Base-by-base conservation (phyloP, 37 sponge, comb jelly and placozoan species). In the Beroe forskalii region DNA sequence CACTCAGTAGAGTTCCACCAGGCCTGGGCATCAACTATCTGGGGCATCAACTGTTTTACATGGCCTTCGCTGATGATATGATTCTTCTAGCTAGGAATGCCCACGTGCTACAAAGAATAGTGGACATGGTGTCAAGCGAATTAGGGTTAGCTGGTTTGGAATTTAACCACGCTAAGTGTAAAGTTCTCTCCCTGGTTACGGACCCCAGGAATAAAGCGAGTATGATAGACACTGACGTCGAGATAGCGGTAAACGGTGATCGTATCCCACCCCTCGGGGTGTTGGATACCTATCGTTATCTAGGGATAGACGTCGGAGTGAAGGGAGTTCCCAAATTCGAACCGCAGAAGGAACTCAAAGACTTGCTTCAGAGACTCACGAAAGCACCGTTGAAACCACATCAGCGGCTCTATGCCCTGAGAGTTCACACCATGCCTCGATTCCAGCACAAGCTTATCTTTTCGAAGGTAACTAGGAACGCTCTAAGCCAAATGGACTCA, bases 331-430 rank as follows among this genome's bases (percentile, higher is more conserved):
- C 66, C 66, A 24, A 63, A 30, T 24, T 24, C 25, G 25, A 3
- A n/a, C 25, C 20, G 3, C 9, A 3, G 24, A 30, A 63, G 3
- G 24, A 63, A 17, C 9, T 63, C 14, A 20, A 8, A 17, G 23
- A 23, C 9, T 30, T 63, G 20, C 66, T 63, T n/a, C 28, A 8
- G n/a, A 63, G 25, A 20, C 4, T 20, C 20, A 20, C 14, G 28
- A 63, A 30, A n/a, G 75, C 75, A 27, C 75, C 75, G 31, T 39
- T 72, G 75, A 72, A 72, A 20, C 75, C 75, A 27, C 75, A 72
- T 4, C 75, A 72, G 22, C 36, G 75, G 39, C 12, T 72, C 19
- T 36, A 32, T 20, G 33, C 33, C 12, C 37, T 72, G 8, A 17
- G 40, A 72, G 12, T 30, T 3, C 75, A 72, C 39, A 32, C 33